Evolutionary conservation across 2,797 vertebrate genomes (phyloP).

Genomic region (Muraenolepis orangiensis): DNA sequence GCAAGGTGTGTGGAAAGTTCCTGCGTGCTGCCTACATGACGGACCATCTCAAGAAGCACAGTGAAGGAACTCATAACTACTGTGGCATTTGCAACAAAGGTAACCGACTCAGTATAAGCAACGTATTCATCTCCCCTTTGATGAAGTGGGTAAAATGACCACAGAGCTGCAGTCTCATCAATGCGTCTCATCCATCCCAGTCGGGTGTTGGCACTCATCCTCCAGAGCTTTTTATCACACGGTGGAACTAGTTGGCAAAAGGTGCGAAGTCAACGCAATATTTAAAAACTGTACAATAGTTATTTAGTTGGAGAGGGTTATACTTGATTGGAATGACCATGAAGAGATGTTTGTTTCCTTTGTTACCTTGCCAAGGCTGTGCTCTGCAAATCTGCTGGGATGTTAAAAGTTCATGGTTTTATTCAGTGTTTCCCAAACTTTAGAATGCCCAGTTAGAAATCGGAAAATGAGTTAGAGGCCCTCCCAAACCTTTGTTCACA

Average conservation of each 20-base stretch:
- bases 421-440: no score
- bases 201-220: not conserved
- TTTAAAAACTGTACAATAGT: not conserved
- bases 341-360: no score
- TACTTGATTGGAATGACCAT: no score
- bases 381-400: no score
- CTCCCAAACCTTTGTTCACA: no score
- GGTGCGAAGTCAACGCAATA: not conserved
- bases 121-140: not conserved
- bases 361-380: no score
- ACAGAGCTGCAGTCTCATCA: not conserved
- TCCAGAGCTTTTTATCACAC: not conserved
- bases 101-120: constrained; percentile 63
- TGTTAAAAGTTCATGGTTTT: no score
- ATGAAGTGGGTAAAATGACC: not conserved
- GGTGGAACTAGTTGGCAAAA: not conserved
- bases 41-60: constrained; percentile 98
- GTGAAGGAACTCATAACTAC: constrained; percentile 98
- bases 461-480: no score
- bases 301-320: not conserved
- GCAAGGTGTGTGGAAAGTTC: constrained; percentile 99
- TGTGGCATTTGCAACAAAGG: constrained; percentile 99
- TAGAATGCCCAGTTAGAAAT: no score
- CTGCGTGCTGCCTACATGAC: constrained; percentile 97
- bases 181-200: not conserved